Conservation (phyloP, 1,140 invertebrate species). For the Coenobita brevimanus region DNA sequence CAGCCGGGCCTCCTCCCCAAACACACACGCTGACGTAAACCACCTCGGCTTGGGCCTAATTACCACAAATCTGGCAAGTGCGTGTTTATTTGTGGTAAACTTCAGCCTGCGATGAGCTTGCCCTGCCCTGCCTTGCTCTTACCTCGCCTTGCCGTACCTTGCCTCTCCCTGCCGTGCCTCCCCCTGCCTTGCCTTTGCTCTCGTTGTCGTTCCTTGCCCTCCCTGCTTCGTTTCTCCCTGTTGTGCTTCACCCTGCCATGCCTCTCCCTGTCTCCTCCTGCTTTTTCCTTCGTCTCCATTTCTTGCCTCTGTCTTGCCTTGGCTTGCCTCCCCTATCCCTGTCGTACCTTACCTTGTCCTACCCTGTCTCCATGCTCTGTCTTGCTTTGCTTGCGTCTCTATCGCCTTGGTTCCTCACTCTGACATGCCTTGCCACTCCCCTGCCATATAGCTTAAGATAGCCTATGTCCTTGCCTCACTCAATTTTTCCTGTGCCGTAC, state of each 20-base stretch:
- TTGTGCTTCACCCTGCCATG: too few species aligned
- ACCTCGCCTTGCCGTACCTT: neutral
- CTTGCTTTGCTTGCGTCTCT: too few species aligned
- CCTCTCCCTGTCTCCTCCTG: too few species aligned
- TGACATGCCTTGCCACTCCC: too few species aligned
- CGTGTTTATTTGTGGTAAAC: slow-evolving; percentile 41
- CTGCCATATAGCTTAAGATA: too few species aligned
- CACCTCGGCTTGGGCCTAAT: slow-evolving; percentile 1
- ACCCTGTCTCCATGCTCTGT: too few species aligned
- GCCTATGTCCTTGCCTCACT: neutral
- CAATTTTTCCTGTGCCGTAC: neutral
- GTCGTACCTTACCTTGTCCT: too few species aligned
- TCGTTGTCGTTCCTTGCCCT: too few species aligned
- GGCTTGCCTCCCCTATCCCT: neutral
- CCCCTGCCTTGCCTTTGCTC: neutral
- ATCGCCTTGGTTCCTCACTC: too few species aligned
- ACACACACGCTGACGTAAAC: too few species aligned
- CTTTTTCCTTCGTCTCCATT: neutral
- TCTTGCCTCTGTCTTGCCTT: neutral
- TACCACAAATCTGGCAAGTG: slow-evolving; percentile 34
- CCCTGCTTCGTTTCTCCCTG: too few species aligned
- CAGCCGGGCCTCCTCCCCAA: too few species aligned
- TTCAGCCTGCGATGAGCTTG: neutral
- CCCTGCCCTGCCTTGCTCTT: neutral
- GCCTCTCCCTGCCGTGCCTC: neutral